Evolutionary conservation across 2,113 vertebrate genomes (phyloP).

Genomic region (Alexandromys fortis): DNA sequence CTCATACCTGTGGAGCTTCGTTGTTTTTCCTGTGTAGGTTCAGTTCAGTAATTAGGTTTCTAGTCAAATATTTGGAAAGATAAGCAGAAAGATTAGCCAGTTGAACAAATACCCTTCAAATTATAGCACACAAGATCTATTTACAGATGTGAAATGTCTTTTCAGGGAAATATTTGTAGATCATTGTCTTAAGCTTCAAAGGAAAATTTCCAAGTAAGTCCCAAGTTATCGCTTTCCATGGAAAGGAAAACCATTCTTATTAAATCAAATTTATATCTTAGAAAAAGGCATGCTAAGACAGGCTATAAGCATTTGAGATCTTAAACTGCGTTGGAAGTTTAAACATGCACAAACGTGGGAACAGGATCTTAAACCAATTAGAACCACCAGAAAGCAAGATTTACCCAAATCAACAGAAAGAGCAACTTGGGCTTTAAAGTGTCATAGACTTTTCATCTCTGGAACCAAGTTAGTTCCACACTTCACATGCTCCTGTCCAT

Average conservation of each 20-base stretch:
- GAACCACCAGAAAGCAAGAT: slow-evolving; percentile 27
- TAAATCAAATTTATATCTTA: slow-evolving; percentile 58
- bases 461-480: slow-evolving; percentile 30
- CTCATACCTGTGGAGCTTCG: slow-evolving; percentile 8
- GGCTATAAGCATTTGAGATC: slow-evolving; percentile 28
- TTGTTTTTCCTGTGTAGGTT: slow-evolving; percentile 49
- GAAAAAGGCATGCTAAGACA: neutral
- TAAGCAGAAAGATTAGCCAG: slow-evolving; percentile 55
- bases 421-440: slow-evolving; percentile 23
- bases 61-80: slow-evolving; percentile 58
- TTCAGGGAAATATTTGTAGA: slow-evolving; percentile 58
- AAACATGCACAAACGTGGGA: neutral
- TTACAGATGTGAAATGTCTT: slow-evolving; percentile 56
- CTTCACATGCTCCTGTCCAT: neutral
- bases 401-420: slow-evolving; percentile 42
- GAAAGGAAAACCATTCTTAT: slow-evolving; percentile 28
- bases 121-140: slow-evolving; percentile 49
- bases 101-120: slow-evolving; percentile 46
- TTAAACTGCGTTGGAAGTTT: slow-evolving; percentile 46
- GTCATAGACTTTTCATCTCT: slow-evolving; percentile 44
- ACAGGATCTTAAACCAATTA: slow-evolving; percentile 55
- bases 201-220: slow-evolving; percentile 53
- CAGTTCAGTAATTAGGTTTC: slow-evolving; percentile 40
- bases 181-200: slow-evolving; percentile 67
- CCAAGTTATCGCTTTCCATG: slow-evolving; percentile 36